Percentiles rank a stretch among this genome's conserved stretches.
phyloP scores from a whole-genome alignment of 2,888 invertebrate species.

The Leistus spinibarbis region DNA sequence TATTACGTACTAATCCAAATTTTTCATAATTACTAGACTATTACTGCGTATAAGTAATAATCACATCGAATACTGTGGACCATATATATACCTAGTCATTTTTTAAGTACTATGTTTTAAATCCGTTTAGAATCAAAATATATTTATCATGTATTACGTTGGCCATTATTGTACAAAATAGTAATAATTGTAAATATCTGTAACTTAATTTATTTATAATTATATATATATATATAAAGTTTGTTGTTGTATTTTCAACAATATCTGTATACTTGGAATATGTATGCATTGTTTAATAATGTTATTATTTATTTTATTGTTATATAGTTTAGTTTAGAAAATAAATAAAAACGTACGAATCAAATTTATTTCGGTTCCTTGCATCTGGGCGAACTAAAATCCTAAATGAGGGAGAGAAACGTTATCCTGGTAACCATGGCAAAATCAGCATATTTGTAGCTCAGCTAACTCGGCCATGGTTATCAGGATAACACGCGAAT shows the following conservation, averaged over 20 bases:
- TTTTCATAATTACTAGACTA: no score
- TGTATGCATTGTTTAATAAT: background rate
- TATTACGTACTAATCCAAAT: no score
- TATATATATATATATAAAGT: no score
- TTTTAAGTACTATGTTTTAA: background rate
- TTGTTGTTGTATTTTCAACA: no score
- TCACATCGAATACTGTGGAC: background rate
- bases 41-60: background rate
- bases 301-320: background rate
- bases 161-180: background rate
- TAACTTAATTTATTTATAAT: background rate
- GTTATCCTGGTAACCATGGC: no score
- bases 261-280: background rate
- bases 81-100: background rate
- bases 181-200: background rate
- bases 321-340: background rate
- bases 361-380: no score
- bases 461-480: no score
- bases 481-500: no score
- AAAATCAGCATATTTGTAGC: no score
- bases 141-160: background rate
- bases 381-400: no score
- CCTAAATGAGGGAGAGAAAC: no score
- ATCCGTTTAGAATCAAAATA: background rate
- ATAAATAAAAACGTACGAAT: background rate